Percentiles rank a stretch among this genome's conserved stretches.
These are phyloP conservation scores for Aythya fuligula DNA, from an alignment of 2,797 vertebrate species.

Conservation along the genomic window DNA sequence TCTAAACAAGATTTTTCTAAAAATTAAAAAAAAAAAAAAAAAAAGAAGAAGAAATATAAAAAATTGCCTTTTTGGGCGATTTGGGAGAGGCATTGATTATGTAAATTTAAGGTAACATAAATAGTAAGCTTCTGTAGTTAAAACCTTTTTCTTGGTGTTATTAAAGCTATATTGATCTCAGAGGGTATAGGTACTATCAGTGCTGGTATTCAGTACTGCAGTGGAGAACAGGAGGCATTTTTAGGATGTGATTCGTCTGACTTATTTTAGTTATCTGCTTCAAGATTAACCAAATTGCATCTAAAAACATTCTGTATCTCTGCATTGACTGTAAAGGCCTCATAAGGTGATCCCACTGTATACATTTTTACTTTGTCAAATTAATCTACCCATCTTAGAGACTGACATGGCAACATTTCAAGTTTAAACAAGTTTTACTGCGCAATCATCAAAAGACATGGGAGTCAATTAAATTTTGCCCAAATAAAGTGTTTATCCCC, in stretches of 20 bases:
- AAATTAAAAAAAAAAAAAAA: background rate
- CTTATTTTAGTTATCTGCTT: background rate
- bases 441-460: background rate
- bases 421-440: background rate
- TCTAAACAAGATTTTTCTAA: constrained; percentile 1
- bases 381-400: background rate
- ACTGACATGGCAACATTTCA: background rate
- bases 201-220: background rate
- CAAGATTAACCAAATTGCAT: background rate
- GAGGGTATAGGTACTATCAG: background rate
- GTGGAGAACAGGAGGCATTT: background rate
- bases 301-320: background rate
- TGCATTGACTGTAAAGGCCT: background rate
- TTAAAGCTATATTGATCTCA: background rate
- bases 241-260: background rate
- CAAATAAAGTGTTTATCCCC: background rate
- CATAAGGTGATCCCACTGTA: background rate
- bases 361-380: background rate
- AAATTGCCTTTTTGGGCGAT: background rate
- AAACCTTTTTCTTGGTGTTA: background rate
- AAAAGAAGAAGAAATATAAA: constrained; percentile 1
- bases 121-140: background rate
- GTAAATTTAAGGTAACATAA: background rate
- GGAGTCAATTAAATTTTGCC: background rate
- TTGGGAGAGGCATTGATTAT: background rate